Evolutionary conservation across 1,140 invertebrate genomes (phyloP), one percentile per base, ranked within the genome.

Genomic region (Meteorus sp.): DNA sequence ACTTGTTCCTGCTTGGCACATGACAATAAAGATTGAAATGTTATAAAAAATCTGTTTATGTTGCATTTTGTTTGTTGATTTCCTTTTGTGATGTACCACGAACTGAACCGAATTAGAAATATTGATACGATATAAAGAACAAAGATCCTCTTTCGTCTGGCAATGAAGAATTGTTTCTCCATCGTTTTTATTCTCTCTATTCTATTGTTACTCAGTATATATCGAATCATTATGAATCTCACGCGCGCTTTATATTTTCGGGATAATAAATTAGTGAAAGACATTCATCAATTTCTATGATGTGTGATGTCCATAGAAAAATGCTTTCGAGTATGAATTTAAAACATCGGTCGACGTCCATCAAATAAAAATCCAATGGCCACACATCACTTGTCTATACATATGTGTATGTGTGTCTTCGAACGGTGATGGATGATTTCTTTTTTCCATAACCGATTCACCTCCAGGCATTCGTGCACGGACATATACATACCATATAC

Each of bases 251-350:
- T n/a, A 68, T 72, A 72, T 68, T 74, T 64, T 50, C 48, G 59
- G 59, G 65, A 67, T 73, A 72, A 78, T 78, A 75, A 76, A 77
- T 77, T 78, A 78, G 76, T 72, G 69, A 71, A 75, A 78, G 70
- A 69, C 74, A 64, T 70, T 77, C 75, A 78, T 77, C 74, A 78
- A 77, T 77, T 77, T n/a, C 73, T 72, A 68, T 68, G 69, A 65
- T 64, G 65, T 45, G 63, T 60, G 41, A 31, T 35, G 61, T 64
- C 68, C 63, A 68, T 72, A 74, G 73, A 75, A 74, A 70, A 39
- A 76, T 73, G 69, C 66, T 66, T 63, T n/a, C n/a, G n/a, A n/a
- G n/a, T n/a, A n/a, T n/a, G 3, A 54, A 27, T 41, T 29, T 41
- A 66, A 75, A 75, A 71, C 68, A 73, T 71, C 68, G 69, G 60